These are phyloP conservation scores for Eristalinus sepulchralis DNA, from an alignment of 2,888 invertebrate genomes.

Conservation along the genomic window DNA sequence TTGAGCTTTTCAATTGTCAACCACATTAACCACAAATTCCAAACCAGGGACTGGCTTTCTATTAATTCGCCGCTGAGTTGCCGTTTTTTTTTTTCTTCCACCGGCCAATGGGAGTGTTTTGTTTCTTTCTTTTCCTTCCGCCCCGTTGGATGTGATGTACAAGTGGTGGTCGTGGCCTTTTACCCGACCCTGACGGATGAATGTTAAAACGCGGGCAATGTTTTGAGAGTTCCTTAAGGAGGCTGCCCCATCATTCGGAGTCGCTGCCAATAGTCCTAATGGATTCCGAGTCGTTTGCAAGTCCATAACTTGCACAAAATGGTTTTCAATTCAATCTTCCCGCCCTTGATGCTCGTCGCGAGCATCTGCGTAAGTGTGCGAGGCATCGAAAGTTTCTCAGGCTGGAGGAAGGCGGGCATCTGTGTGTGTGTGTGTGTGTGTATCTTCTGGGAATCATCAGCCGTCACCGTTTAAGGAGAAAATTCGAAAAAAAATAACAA, in stretches of 20 bases:
- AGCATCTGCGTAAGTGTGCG: background rate
- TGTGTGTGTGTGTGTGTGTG: too few species aligned
- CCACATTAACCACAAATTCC: background rate
- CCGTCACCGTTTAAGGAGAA: background rate
- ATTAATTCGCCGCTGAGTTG: background rate
- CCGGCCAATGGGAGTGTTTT: background rate
- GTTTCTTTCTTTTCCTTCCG: background rate
- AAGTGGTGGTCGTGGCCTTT: background rate
- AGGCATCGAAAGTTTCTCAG: too few species aligned
- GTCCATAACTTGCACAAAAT: background rate
- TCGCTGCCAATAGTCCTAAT: background rate
- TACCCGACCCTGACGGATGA: background rate
- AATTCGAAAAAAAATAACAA: background rate
- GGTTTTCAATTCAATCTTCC: background rate
- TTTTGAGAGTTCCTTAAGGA: too few species aligned
- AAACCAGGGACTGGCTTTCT: background rate
- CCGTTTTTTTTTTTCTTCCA: background rate
- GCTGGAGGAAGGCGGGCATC: too few species aligned
- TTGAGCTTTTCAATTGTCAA: constrained; percentile 2
- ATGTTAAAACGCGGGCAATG: background rate
- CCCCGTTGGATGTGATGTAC: background rate
- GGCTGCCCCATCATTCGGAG: background rate
- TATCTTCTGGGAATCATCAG: too few species aligned
- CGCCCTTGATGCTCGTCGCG: background rate
- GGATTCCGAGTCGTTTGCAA: background rate